Conservation (phyloP, 2,113 vertebrate genomes). For the Rousettus leschenaultii region DNA sequence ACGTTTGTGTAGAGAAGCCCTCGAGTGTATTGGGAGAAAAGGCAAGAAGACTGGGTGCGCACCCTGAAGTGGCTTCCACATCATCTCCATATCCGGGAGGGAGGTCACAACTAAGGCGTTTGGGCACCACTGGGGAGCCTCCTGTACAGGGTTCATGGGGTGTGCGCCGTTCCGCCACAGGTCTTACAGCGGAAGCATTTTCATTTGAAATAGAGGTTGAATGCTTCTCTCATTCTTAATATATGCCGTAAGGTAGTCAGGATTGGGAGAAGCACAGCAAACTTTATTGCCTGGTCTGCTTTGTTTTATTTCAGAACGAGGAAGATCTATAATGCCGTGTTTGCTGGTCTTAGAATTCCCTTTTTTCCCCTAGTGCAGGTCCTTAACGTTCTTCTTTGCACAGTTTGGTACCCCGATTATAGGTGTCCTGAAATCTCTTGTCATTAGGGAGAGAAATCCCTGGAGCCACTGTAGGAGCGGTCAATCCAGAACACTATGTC, state of each 20-base stretch:
- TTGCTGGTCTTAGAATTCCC: background rate
- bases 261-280: background rate
- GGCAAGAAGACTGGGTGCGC: background rate
- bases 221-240: background rate
- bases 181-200: background rate
- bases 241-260: background rate
- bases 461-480: background rate
- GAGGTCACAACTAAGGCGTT: background rate
- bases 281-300: background rate
- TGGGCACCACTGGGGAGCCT: no score
- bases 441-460: background rate
- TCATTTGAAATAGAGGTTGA: background rate
- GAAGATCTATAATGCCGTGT: background rate
- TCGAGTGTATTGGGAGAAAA: background rate
- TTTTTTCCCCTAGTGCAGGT: background rate
- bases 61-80: background rate
- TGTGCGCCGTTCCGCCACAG: background rate
- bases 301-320: background rate
- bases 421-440: background rate
- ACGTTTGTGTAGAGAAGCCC: background rate
- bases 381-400: background rate
- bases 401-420: background rate
- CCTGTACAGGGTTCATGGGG: accelerated
- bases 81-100: background rate
- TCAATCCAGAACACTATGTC: background rate